A percentile compares a stretch with the other conserved stretches of the same genome.
Conservation (phyloP, 2,113 vertebrate genomes). For the Accipiter cooperii region DNA sequence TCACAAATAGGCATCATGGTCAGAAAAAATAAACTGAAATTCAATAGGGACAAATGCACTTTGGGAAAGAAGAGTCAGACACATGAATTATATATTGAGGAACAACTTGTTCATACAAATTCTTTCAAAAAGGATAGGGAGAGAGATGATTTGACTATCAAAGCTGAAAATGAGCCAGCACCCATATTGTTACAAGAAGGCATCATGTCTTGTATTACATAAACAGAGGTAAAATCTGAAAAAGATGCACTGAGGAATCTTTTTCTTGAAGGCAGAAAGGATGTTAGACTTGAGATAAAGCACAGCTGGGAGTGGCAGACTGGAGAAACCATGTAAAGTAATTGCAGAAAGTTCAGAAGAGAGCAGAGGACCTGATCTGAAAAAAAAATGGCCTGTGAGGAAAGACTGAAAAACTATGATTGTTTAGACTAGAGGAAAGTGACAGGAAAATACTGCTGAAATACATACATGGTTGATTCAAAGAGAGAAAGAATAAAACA, state of each 20-base stretch:
- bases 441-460: background rate
- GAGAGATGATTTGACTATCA: background rate
- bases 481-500: background rate
- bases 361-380: background rate
- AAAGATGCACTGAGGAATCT: accelerated
- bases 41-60: background rate
- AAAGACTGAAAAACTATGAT: background rate
- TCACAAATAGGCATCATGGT: background rate
- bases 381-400: background rate
- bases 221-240: background rate
- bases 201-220: background rate
- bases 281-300: background rate
- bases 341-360: background rate
- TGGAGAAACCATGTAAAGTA: background rate
- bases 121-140: background rate
- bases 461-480: background rate
- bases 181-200: background rate
- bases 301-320: background rate
- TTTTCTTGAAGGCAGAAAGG: background rate
- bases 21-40: background rate
- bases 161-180: background rate
- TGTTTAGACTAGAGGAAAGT: background rate
- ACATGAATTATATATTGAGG: background rate
- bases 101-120: background rate
- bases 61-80: background rate